Conservation (phyloP, 2,888 invertebrate species). For the Cantharis rufa region DNA sequence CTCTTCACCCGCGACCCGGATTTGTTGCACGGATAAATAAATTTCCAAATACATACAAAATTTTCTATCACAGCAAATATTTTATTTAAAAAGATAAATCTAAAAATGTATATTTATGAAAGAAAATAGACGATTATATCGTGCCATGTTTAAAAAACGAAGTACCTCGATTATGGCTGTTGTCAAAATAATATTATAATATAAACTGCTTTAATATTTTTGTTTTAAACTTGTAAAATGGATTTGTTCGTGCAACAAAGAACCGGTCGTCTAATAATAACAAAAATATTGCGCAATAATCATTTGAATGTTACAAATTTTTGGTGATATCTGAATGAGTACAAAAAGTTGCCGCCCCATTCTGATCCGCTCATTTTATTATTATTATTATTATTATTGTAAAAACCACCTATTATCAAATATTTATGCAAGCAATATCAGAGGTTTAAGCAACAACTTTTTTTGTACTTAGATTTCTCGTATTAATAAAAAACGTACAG, state of each 20-base stretch:
- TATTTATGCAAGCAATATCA: conserved; percentile 55
- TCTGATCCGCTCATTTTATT: conserved; percentile 42
- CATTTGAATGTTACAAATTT: conserved; percentile 44
- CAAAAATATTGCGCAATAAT: conserved; percentile 15
- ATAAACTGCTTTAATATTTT: neutral
- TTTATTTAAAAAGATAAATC: neutral
- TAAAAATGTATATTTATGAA: neutral
- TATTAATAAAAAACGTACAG: conserved; percentile 2
- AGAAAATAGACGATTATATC: neutral
- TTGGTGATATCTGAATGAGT: conserved; percentile 55
- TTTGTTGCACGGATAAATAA: neutral
- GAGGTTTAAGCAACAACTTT: conserved; percentile 43
- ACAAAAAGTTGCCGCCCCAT: conserved; percentile 51
- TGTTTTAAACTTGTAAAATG: neutral
- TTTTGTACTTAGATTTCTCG: conserved; percentile 21
- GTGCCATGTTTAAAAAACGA: neutral
- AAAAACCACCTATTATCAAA: conserved; percentile 47
- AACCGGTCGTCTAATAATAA: neutral
- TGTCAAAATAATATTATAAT: neutral
- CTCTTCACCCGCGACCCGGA: neutral
- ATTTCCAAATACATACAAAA: neutral
- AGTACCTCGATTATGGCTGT: neutral
- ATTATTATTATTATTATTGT: conserved; percentile 41
- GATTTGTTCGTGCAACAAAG: neutral
- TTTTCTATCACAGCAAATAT: neutral